Evolutionary conservation across 2,113 vertebrate genomes (phyloP).

Genomic region (Centrocercus urophasianus): DNA sequence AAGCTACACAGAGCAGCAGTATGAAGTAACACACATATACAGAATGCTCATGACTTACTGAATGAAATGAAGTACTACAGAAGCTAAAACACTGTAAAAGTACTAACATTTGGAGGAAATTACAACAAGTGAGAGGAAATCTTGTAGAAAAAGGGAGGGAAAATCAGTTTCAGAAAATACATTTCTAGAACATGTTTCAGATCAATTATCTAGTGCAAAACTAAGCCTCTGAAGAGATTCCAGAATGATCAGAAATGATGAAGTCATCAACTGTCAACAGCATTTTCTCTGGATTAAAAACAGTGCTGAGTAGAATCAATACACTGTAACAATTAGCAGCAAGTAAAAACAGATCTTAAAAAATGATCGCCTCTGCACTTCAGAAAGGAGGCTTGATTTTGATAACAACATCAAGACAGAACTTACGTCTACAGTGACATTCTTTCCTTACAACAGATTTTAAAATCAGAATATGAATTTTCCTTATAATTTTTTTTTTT

Average conservation of each 20-base stretch:
- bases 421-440: not conserved
- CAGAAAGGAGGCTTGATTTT: not conserved
- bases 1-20: not conserved
- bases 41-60: not conserved
- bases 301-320: not conserved
- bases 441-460: not conserved
- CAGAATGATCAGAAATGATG: not conserved
- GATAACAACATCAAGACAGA: not conserved
- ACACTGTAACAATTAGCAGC: not conserved
- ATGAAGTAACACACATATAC: not conserved
- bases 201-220: not conserved
- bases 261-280: not conserved
- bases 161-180: not conserved
- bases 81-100: not conserved
- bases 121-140: not conserved
- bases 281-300: not conserved
- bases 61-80: not conserved
- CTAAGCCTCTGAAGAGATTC: not conserved
- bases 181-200: not conserved
- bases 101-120: not conserved
- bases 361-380: not conserved
- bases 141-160: rapidly evolving
- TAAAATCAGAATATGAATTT: not conserved
- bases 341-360: not conserved
- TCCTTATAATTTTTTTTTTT: too few relatives aligned